These are phyloP conservation scores for Haliclona indistincta DNA, from an alignment of 37 sponge, comb jelly and placozoan species.

Conservation along the genomic window DNA sequence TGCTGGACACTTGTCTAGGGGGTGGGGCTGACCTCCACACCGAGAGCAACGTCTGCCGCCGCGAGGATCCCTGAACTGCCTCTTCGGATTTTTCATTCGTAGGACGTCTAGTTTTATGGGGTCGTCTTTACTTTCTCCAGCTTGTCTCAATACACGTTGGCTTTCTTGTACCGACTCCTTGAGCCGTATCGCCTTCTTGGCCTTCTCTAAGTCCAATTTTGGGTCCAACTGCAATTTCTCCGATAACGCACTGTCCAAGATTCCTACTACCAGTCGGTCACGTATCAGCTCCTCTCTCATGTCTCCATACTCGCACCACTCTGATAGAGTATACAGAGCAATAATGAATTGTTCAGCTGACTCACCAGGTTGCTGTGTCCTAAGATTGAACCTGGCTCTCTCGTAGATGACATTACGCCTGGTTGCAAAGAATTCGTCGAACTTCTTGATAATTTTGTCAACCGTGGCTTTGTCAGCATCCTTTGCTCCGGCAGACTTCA, in stretches of 20 bases:
- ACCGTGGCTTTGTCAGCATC: background rate
- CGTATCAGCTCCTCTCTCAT: constrained; percentile 9
- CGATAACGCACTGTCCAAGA: too few species aligned
- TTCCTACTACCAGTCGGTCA: constrained; percentile 1
- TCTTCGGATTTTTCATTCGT: too few species aligned
- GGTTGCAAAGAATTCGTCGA: background rate
- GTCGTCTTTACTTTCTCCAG: too few species aligned
- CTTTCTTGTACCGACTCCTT: too few species aligned
- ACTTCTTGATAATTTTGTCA: background rate
- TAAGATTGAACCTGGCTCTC: background rate
- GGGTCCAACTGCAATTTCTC: too few species aligned
- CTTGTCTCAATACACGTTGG: too few species aligned
- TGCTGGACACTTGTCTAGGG: constrained; percentile 35
- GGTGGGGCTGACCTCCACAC: constrained; percentile 17
- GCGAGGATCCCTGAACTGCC: too few species aligned
- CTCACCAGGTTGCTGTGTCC: background rate
- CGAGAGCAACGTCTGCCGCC: background rate
- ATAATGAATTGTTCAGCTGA: constrained; percentile 1
- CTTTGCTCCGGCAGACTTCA: background rate
- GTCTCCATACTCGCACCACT: background rate
- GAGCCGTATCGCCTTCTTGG: too few species aligned
- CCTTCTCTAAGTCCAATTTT: too few species aligned
- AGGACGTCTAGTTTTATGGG: too few species aligned
- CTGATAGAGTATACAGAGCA: background rate
- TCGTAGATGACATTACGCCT: constrained; percentile 1